phyloP scores from a whole-genome alignment of 2,888 invertebrate species.

The Campaea margaritaria region DNA sequence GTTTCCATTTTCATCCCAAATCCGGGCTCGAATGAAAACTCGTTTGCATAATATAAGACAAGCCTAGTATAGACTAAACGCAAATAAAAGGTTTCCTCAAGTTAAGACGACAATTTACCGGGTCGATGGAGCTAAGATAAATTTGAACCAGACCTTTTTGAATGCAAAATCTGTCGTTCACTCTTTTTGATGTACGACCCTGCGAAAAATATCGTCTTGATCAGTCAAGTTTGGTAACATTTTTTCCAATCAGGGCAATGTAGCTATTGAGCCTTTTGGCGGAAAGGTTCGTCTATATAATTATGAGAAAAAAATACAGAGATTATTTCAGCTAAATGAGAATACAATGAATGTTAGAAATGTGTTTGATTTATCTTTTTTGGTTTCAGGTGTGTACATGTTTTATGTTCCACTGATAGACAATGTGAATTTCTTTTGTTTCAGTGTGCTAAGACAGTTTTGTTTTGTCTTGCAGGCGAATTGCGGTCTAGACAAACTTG shows the following conservation, averaged over 20 bases:
- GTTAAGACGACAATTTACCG: slow-evolving; percentile 78
- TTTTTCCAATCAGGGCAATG: slow-evolving; percentile 10
- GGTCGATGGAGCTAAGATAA: slow-evolving; percentile 72
- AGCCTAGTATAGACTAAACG: slow-evolving; percentile 72
- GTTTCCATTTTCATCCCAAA: slow-evolving; percentile 57
- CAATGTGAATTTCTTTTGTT: slow-evolving; percentile 29
- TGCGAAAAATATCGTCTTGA: slow-evolving; percentile 44
- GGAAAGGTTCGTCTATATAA: slow-evolving; percentile 4
- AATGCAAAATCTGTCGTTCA: slow-evolving; percentile 65
- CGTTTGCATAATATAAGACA: slow-evolving; percentile 77
- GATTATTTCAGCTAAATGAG: neutral
- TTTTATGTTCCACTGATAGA: slow-evolving; percentile 23
- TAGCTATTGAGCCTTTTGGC: slow-evolving; percentile 6
- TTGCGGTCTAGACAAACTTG: slow-evolving; percentile 36
- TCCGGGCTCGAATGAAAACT: slow-evolving; percentile 63
- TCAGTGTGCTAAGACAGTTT: slow-evolving; percentile 24
- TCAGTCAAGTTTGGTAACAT: slow-evolving; percentile 30
- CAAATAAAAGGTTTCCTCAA: slow-evolving; percentile 76
- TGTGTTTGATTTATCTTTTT: slow-evolving; percentile 19
- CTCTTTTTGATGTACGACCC: slow-evolving; percentile 55
- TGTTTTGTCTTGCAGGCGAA: slow-evolving; percentile 25
- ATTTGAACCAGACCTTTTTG: slow-evolving; percentile 66
- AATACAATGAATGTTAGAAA: slow-evolving; percentile 6
- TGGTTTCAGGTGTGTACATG: slow-evolving; percentile 12
- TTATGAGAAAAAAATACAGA: neutral